Base-by-base conservation (phyloP, 2,888 invertebrate genomes). In the Euplagia quadripunctaria region DNA sequence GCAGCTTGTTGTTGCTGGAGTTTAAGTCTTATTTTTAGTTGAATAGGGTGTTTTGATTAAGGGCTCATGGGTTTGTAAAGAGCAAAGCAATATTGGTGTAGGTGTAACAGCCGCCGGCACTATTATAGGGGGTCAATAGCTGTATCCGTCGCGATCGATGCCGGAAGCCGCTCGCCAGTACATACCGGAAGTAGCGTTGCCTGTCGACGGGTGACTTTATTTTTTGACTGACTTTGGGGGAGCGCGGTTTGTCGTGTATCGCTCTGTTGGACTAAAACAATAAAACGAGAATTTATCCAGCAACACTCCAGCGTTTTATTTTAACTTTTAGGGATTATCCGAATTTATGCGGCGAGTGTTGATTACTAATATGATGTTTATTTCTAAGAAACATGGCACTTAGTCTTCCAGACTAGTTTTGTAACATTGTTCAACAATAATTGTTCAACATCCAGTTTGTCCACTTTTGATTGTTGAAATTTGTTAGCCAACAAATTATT, bases 61-160 rank as follows among this genome's bases (percentile, higher is more conserved):
- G 66, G 79, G 71, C 77, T 73, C 76, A 77, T 55, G 63, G 73
- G 68, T 82, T 79, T 71, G 78, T 75, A 88, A 85, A 86, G 84
- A 80, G 86, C 76, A 83, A 82, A 84, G 84, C 82, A 81, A 86
- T 86, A 86, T 88, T 86, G 84, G 86, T 83, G 78, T 85, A 84
- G 86, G 79, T 83, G 81, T 83, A 85, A 83, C 81, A 85, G 85
- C 85, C 85, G 84, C 80, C 80, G 82, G 86, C 86, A 88, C 87
- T 90, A 87, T 88, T 88, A 90, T 86, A 85, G 90, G 87, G 91
- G 91, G 92, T 92, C 93, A 93, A 92, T 91, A 91, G 88, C 90
- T 86, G 89, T 90, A 89, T 91, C 88, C 87, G 86, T 81, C 79
- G 80, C 89, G 91, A 92, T 93, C 93, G 92, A 93, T 92, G 82